These are phyloP conservation scores for Ruditapes philippinarum DNA, from an alignment of 1,140 invertebrate species.

Conservation along the genomic window DNA sequence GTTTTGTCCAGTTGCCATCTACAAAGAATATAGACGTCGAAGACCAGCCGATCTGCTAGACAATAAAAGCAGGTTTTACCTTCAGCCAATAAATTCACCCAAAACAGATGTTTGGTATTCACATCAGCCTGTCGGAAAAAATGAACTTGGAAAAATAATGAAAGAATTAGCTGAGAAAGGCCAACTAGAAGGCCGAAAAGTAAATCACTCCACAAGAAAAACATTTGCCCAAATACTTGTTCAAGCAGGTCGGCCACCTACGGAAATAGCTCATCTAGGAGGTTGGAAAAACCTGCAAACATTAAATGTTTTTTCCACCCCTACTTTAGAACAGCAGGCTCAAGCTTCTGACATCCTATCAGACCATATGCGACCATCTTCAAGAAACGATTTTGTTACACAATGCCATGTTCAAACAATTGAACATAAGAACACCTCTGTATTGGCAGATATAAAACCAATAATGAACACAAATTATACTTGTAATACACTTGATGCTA, in stretches of 20 bases:
- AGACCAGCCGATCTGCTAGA: conserved; percentile 6
- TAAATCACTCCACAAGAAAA: not conserved
- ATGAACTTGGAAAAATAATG: conserved; percentile 17
- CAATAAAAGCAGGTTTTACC: no score
- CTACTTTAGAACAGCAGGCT: not conserved
- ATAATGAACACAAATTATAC: not conserved
- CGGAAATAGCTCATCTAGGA: not conserved
- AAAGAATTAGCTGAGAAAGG: not conserved
- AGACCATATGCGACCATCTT: not conserved
- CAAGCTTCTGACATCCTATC: conserved; percentile 12
- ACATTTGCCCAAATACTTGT: not conserved
- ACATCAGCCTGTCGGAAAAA: conserved; percentile 28
- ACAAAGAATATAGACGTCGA: conserved; percentile 30
- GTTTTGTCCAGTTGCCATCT: no score
- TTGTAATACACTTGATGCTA: conserved; percentile 31
- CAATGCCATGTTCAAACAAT: conserved; percentile 16
- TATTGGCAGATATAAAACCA: no score
- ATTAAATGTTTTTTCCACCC: not conserved
- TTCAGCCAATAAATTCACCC: no score
- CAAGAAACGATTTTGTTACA: not conserved
- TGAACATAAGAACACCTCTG: conserved; percentile 32
- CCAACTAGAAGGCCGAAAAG: no score
- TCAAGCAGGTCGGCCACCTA: not conserved
- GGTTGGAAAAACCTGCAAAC: not conserved
- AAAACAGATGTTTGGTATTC: not conserved